phyloP scores from a whole-genome alignment of 1,140 invertebrate species.

The Ceratina calcarata region DNA sequence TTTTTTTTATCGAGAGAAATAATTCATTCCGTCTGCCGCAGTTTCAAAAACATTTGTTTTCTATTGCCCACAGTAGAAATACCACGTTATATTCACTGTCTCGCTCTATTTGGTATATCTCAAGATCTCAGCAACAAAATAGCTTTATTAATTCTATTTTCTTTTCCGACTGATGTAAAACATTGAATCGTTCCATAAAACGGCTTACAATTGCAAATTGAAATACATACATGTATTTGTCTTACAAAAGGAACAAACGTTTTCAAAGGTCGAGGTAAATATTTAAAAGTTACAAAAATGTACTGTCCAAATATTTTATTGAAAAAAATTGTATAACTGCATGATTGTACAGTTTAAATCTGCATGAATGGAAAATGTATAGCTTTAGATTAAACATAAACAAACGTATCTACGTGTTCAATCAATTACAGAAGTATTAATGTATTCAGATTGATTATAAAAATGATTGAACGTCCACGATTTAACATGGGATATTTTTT shows the following conservation, averaged over 20 bases:
- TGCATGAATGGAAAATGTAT: not conserved
- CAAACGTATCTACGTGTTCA: not conserved
- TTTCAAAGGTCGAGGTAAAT: not conserved
- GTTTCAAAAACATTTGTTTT: not conserved
- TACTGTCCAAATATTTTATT: not conserved
- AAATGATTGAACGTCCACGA: no score
- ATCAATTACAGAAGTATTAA: no score
- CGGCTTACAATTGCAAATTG: no score
- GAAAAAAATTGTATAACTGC: not conserved
- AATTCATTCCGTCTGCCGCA: not conserved
- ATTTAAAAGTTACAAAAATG: not conserved
- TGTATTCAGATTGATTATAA: no score
- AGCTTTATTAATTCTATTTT: no score
- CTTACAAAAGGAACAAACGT: not conserved
- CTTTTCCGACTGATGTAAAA: no score
- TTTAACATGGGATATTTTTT: no score
- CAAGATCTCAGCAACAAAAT: no score
- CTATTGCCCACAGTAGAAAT: not conserved
- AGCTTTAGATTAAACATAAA: not conserved
- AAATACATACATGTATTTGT: no score
- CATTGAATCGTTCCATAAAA: no score
- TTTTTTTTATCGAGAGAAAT: not conserved
- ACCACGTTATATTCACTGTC: not conserved
- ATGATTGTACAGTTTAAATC: no score
- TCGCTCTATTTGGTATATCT: no score